Conservation (phyloP, 1,140 invertebrate species). For the Magallana angulata region DNA sequence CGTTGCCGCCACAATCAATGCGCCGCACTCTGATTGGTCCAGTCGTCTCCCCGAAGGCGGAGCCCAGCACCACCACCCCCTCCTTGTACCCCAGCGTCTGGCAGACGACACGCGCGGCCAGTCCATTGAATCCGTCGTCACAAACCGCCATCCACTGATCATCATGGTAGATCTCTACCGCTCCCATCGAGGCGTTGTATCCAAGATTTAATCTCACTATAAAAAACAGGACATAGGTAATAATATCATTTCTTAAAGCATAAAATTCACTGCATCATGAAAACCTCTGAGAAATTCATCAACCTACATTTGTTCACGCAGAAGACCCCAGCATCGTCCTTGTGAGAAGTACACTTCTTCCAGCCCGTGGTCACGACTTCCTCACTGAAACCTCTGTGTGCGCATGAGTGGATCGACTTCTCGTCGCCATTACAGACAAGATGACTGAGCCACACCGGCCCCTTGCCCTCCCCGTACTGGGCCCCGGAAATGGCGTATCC, state of each 20-base stretch:
- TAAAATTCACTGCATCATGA: no score
- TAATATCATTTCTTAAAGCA: no score
- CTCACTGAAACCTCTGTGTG: conserved; percentile 65
- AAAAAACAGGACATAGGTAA: neutral
- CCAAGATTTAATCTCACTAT: conserved; percentile 68
- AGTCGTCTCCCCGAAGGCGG: conserved; percentile 63
- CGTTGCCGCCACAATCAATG: conserved; percentile 63
- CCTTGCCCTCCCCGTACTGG: conserved; percentile 64
- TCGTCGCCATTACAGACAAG: conserved; percentile 69
- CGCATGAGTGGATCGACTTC: conserved; percentile 65
- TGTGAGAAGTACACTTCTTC: conserved; percentile 60
- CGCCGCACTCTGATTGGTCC: conserved; percentile 57
- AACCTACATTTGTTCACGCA: conserved; percentile 62
- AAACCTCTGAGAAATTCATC: neutral
- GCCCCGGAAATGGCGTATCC: conserved; percentile 60
- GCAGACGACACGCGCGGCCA: conserved; percentile 65
- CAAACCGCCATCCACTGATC: conserved; percentile 69
- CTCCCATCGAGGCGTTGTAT: conserved; percentile 63
- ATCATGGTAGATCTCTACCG: conserved; percentile 65
- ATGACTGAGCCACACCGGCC: conserved; percentile 69
- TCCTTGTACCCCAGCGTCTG: conserved; percentile 51
- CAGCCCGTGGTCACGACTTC: conserved; percentile 45
- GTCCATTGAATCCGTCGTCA: conserved; percentile 64
- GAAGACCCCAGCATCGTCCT: conserved; percentile 67
- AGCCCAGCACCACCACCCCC: conserved; percentile 58